Evolutionary conservation across 2,797 vertebrate species (phyloP).

Genomic region (Rousettus madagascariensis): DNA sequence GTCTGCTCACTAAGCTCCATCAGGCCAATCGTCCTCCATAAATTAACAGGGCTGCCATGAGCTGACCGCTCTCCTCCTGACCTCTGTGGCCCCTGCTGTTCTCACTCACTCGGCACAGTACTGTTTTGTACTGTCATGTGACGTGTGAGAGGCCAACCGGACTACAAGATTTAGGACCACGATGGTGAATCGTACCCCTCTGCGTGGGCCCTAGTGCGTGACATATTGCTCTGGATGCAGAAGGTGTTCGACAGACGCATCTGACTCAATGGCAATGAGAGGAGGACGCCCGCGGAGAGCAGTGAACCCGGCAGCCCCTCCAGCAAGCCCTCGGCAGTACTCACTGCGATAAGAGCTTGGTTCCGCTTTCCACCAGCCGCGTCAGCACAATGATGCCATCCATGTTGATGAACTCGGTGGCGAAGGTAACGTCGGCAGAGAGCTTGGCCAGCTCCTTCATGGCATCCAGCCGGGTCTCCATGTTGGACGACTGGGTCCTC

Average conservation of each 20-base stretch:
- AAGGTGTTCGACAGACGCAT: neutral
- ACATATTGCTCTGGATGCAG: neutral
- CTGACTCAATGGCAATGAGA: neutral
- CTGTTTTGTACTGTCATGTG: neutral
- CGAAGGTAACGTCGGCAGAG: conserved; percentile 96
- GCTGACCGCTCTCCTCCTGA: neutral
- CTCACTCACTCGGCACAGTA: neutral
- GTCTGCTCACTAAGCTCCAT: neutral
- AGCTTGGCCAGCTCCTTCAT: conserved; percentile 98
- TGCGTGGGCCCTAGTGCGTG: neutral
- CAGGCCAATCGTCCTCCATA: neutral
- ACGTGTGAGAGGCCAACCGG: neutral
- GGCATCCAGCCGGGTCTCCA: conserved; percentile 95
- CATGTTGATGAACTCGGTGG: conserved; percentile 98
- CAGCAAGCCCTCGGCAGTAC: neutral
- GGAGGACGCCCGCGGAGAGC: neutral
- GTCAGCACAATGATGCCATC: conserved; percentile 95
- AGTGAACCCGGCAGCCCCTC: neutral
- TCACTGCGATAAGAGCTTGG: conserved; percentile 91
- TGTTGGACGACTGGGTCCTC: conserved; percentile 94
- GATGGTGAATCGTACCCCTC: neutral
- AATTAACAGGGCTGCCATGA: neutral
- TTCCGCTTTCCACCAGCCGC: conserved; percentile 95
- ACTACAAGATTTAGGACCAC: neutral
- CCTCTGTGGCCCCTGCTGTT: neutral